Conservation (phyloP, 2,888 invertebrate genomes). For the Netelia fuscicornis region DNA sequence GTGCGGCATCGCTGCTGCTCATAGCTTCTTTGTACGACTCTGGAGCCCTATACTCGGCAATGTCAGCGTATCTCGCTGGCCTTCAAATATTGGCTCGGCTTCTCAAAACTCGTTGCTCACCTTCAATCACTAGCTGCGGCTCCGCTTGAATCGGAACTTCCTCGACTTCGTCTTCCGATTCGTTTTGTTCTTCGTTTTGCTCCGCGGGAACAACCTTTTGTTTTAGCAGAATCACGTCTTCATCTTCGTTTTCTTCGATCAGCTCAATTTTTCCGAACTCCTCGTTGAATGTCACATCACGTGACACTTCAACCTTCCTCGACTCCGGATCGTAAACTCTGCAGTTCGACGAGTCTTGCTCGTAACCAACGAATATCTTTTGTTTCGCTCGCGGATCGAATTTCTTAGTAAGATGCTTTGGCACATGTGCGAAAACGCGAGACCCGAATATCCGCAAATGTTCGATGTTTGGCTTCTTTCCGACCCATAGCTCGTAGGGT, state of each 20-base stretch:
- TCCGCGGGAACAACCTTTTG: not conserved
- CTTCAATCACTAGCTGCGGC: not conserved
- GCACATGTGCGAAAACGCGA: slow-evolving; percentile 64
- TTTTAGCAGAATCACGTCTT: slow-evolving; percentile 2
- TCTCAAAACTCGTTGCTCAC: slow-evolving; percentile 3
- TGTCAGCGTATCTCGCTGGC: slow-evolving; percentile 25
- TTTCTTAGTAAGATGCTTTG: slow-evolving; percentile 64
- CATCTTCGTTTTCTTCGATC: slow-evolving; percentile 17
- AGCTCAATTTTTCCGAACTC: not conserved
- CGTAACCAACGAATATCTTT: slow-evolving; percentile 52
- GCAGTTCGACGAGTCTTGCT: slow-evolving; percentile 59
- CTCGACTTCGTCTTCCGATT: not conserved
- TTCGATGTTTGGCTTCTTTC: slow-evolving; percentile 54
- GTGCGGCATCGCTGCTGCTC: slow-evolving; percentile 28
- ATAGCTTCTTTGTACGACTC: slow-evolving; percentile 19
- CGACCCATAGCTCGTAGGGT: slow-evolving; percentile 70
- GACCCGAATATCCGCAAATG: slow-evolving; percentile 67
- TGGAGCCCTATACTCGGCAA: slow-evolving; percentile 40
- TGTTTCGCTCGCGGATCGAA: slow-evolving; percentile 66
- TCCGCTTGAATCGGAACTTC: not conserved
- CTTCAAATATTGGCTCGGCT: not conserved
- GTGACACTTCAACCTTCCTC: slow-evolving; percentile 27
- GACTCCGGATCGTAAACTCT: slow-evolving; percentile 43
- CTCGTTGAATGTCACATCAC: slow-evolving; percentile 54
- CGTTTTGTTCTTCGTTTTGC: not conserved